Conservation (phyloP, 2,797 vertebrate genomes). For the Myotis planiceps region DNA sequence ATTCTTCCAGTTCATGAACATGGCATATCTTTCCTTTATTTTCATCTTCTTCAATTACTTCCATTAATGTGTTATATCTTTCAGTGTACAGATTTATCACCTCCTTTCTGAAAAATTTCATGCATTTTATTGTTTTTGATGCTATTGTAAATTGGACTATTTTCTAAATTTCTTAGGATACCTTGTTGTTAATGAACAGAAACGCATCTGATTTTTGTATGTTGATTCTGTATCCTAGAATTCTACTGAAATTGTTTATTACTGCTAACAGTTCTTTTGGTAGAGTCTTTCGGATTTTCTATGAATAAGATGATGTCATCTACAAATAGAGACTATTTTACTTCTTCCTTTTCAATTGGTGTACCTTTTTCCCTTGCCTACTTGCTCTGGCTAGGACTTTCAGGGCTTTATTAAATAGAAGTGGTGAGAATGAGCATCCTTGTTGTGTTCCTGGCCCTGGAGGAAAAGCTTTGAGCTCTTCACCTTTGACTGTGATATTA, state of each 20-base stretch:
- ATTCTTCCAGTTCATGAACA: neutral
- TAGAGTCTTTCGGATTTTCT: neutral
- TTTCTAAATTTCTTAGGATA: neutral
- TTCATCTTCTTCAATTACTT: neutral
- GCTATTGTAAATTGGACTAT: neutral
- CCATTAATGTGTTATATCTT: neutral
- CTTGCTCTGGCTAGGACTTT: neutral
- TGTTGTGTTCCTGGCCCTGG: neutral
- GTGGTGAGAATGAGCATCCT: neutral
- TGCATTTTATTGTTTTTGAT: neutral
- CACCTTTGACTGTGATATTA: neutral
- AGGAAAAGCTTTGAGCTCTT: neutral
- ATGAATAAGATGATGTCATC: neutral
- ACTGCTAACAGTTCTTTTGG: neutral
- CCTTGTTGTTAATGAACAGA: neutral
- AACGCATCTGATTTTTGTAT: neutral
- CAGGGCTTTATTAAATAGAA: neutral
- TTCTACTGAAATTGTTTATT: neutral
- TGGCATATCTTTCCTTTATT: neutral
- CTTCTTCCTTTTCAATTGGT: neutral
- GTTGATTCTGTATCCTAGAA: neutral
- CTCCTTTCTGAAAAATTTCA: neutral
- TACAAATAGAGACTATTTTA: neutral
- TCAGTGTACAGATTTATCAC: neutral
- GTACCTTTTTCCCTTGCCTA: neutral